A percentile compares a stretch with the other conserved stretches of the same genome.
phyloP scores from a whole-genome alignment of 2,888 invertebrate genomes.

The Sepiola atlantica region DNA sequence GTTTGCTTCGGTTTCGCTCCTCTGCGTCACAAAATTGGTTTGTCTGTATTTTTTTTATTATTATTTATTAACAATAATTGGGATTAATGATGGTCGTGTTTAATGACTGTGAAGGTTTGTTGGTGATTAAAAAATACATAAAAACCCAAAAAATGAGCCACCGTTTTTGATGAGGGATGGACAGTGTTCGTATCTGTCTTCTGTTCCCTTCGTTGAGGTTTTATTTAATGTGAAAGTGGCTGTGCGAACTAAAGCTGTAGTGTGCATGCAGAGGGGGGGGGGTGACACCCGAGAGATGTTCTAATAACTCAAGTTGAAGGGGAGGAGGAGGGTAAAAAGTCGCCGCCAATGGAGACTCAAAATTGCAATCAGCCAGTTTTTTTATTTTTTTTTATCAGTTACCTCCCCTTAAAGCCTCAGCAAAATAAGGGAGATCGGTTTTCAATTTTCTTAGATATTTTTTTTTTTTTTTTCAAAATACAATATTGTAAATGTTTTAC shows the following conservation, averaged over 20 bases:
- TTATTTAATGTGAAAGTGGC: background rate
- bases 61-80: background rate
- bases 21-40: background rate
- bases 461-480: too few species aligned
- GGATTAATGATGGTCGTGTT: background rate
- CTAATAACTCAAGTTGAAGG: background rate
- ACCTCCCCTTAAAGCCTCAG: conserved; percentile 7
- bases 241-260: background rate
- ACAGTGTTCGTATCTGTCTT: background rate
- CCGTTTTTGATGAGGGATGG: background rate
- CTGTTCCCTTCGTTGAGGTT: background rate
- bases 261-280: background rate
- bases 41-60: background rate
- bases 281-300: background rate
- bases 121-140: background rate
- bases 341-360: background rate
- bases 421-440: background rate
- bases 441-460: too few species aligned
- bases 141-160: background rate
- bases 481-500: too few species aligned
- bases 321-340: background rate
- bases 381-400: too few species aligned
- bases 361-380: background rate
- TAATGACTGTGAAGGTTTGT: background rate
- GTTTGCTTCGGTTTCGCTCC: background rate